Percentiles rank a stretch among this genome's conserved stretches.
Conservation (phyloP, 1,140 invertebrate genomes). For the Macrocentrus cingulum region DNA sequence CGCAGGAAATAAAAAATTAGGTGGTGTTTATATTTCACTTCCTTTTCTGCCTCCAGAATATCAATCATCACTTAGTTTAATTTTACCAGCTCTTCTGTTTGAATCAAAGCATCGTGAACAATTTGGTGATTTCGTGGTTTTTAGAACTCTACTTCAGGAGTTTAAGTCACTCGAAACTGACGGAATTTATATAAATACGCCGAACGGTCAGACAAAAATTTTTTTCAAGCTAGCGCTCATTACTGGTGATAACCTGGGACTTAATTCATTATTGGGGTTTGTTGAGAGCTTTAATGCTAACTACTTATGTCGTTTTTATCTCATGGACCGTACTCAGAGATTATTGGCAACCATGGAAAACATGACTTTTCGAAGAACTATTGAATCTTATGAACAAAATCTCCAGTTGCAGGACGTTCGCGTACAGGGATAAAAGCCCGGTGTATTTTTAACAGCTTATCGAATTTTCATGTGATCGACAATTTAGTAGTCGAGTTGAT, state of each 20-base stretch:
- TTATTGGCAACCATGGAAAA: not conserved
- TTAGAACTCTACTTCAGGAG: slow-evolving; percentile 34
- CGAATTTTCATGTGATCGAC: slow-evolving; percentile 43
- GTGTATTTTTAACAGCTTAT: slow-evolving; percentile 41
- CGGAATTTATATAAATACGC: slow-evolving; percentile 6
- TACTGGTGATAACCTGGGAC: slow-evolving; percentile 17
- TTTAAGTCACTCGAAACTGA: slow-evolving; percentile 20
- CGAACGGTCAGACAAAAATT: not conserved
- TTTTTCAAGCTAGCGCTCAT: slow-evolving; percentile 15
- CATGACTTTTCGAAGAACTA: slow-evolving; percentile 4
- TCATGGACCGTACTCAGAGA: not conserved
- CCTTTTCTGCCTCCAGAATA: slow-evolving; percentile 31
- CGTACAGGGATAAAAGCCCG: slow-evolving; percentile 43
- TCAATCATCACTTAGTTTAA: slow-evolving; percentile 25
- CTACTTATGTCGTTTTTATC: slow-evolving; percentile 9
- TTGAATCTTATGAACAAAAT: not conserved
- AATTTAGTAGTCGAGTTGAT: slow-evolving; percentile 48
- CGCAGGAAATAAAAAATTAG: slow-evolving; percentile 33
- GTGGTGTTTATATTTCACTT: slow-evolving; percentile 33
- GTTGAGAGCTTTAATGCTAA: slow-evolving; percentile 14
- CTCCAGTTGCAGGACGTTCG: too few relatives aligned
- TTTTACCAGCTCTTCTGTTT: slow-evolving; percentile 33
- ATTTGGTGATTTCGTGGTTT: slow-evolving; percentile 47
- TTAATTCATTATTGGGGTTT: slow-evolving; percentile 16
- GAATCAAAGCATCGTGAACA: slow-evolving; percentile 29